These are phyloP conservation scores for Grammomys dolichurus DNA, from an alignment of 2,113 vertebrate species.

Conservation along the genomic window DNA sequence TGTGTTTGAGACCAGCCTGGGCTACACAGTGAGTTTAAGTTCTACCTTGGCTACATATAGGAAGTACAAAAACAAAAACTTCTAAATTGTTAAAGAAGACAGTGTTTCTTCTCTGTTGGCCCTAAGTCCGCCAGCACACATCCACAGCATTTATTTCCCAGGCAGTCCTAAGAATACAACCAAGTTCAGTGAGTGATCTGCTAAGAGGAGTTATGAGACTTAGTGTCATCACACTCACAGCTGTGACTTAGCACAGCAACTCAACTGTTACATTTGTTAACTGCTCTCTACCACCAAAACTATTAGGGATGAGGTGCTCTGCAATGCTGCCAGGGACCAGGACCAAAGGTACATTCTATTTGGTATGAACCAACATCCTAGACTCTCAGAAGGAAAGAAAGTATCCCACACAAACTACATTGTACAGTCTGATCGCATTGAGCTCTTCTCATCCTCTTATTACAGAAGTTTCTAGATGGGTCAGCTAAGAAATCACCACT, in stretches of 20 bases:
- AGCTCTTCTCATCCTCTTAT: background rate
- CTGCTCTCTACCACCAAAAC: background rate
- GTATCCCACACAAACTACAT: background rate
- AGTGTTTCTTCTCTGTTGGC: background rate
- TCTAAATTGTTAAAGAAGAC: background rate
- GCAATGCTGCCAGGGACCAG: background rate
- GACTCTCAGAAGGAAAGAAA: conserved; percentile 22
- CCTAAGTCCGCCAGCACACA: background rate
- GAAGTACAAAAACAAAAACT: background rate
- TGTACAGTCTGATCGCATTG: background rate
- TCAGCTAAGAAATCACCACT: background rate
- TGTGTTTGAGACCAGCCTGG: background rate
- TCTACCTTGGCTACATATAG: background rate
- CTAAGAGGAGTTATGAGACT: background rate
- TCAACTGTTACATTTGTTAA: background rate
- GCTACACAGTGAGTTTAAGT: background rate
- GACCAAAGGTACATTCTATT: background rate
- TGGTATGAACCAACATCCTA: background rate
- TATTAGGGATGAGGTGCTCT: background rate
- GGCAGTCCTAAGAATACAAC: background rate
- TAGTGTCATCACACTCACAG: background rate
- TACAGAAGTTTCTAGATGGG: background rate
- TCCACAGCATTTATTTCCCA: background rate
- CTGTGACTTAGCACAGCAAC: background rate
- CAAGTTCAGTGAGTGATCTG: background rate